Evolutionary conservation across 2,113 vertebrate genomes (phyloP).

Genomic region (Ictidomys tridecemlineatus): DNA sequence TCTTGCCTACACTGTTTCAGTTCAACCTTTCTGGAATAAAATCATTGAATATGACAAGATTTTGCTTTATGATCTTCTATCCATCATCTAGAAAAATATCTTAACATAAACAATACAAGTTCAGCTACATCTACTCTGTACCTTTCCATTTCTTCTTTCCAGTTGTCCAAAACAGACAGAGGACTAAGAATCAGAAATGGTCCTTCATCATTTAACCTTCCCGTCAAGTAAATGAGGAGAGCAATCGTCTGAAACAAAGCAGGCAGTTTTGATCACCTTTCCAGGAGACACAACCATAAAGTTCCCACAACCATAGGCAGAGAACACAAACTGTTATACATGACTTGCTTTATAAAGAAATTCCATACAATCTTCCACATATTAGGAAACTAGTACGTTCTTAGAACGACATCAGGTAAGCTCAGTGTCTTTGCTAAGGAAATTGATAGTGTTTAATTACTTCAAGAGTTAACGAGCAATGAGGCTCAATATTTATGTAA

Average conservation of each 20-base stretch:
- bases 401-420: neutral
- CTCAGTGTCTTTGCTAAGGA: neutral
- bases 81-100: neutral
- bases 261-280: constrained; percentile 11
- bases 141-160: constrained; percentile 93
- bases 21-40: constrained; percentile 54
- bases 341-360: neutral
- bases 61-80: neutral
- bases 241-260: constrained; percentile 91
- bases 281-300: neutral
- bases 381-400: neutral
- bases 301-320: neutral
- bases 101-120: neutral
- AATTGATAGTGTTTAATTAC: neutral
- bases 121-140: constrained; percentile 70
- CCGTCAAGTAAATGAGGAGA: constrained; percentile 92
- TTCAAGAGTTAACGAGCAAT: neutral
- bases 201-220: constrained; percentile 85
- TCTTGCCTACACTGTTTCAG: neutral
- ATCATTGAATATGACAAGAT: neutral
- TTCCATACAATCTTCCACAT: neutral
- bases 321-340: neutral
- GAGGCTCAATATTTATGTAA: neutral
- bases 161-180: constrained; percentile 94
- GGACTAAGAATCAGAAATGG: constrained; percentile 95